These are phyloP conservation scores for Caenorhabditis sp. DNA, from an alignment of 2,888 invertebrate genomes.

Conservation along the genomic window DNA sequence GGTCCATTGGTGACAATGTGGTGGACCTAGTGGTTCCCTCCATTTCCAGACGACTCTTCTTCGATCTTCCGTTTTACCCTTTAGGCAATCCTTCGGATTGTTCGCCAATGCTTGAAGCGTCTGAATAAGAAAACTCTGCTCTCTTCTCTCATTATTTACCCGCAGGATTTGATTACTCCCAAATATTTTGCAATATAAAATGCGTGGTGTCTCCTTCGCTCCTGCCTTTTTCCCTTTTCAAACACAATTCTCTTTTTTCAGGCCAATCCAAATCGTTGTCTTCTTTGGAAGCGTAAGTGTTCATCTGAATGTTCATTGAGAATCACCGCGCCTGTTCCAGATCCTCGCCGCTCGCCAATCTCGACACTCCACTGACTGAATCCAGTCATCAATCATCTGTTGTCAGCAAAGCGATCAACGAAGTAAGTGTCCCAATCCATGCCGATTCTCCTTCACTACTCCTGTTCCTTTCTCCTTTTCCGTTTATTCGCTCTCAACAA, in stretches of 20 bases:
- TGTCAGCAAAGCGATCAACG: slow-evolving; percentile 56
- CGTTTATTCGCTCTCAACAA: background rate
- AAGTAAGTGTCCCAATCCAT: slow-evolving; percentile 8
- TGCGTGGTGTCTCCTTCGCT: slow-evolving; percentile 9
- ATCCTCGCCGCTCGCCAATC: slow-evolving; percentile 36
- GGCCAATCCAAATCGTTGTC: slow-evolving; percentile 31
- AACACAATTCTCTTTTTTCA: slow-evolving; percentile 23
- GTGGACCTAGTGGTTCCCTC: background rate
- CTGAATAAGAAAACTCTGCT: too few relatives aligned
- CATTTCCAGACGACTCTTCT: too few relatives aligned
- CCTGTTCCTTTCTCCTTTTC: background rate
- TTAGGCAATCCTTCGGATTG: too few relatives aligned
- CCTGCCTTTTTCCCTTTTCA: background rate
- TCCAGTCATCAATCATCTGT: slow-evolving; percentile 57
- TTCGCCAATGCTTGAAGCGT: too few relatives aligned
- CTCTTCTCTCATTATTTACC: slow-evolving; percentile 7
- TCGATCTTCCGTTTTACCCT: too few relatives aligned
- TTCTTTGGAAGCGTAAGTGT: slow-evolving; percentile 50
- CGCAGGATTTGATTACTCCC: slow-evolving; percentile 19
- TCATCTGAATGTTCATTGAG: background rate
- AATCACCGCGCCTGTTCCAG: slow-evolving; percentile 16
- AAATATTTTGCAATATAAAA: slow-evolving; percentile 26
- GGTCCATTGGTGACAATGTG: background rate
- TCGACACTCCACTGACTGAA: slow-evolving; percentile 54
- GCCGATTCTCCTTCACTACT: background rate